These are phyloP conservation scores for Rotaria macrura DNA, from an alignment of 2,888 invertebrate species.

Conservation along the genomic window DNA sequence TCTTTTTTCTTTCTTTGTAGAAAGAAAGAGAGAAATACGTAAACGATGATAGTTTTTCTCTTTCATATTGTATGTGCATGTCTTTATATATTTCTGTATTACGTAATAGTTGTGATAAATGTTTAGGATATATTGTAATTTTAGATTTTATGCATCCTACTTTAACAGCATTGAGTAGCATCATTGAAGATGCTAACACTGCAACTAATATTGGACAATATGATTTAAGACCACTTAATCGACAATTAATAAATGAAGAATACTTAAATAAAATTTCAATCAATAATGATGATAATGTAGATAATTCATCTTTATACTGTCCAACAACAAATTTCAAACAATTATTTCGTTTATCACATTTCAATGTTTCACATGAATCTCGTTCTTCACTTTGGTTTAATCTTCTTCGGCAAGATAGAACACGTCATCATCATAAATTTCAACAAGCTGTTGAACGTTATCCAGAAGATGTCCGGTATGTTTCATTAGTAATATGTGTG, in stretches of 20 bases:
- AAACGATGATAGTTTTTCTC: too few relatives aligned
- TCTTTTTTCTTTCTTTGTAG: too few relatives aligned
- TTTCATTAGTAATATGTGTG: neutral
- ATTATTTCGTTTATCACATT: neutral
- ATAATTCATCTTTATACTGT: too few relatives aligned
- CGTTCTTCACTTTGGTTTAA: neutral
- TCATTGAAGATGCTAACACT: neutral
- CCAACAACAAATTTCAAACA: neutral
- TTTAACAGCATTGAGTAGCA: neutral
- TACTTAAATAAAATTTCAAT: neutral
- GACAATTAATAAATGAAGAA: neutral
- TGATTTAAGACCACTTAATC: neutral
- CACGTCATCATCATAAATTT: neutral
- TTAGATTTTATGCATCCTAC: neutral
- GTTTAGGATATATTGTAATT: too few relatives aligned
- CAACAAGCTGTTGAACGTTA: conserved; percentile 8
- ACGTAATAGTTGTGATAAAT: too few relatives aligned
- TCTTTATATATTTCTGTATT: too few relatives aligned
- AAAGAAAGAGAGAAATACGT: too few relatives aligned
- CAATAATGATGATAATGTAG: neutral
- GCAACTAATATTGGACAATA: neutral
- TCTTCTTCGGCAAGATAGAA: neutral
- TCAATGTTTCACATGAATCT: neutral
- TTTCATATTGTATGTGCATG: too few relatives aligned
- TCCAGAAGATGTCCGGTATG: neutral